A percentile compares a stretch with the other conserved stretches of the same genome.
These are phyloP conservation scores for Nesogale talazaci DNA, from an alignment of 2,113 vertebrate genomes.

Conservation along the genomic window DNA sequence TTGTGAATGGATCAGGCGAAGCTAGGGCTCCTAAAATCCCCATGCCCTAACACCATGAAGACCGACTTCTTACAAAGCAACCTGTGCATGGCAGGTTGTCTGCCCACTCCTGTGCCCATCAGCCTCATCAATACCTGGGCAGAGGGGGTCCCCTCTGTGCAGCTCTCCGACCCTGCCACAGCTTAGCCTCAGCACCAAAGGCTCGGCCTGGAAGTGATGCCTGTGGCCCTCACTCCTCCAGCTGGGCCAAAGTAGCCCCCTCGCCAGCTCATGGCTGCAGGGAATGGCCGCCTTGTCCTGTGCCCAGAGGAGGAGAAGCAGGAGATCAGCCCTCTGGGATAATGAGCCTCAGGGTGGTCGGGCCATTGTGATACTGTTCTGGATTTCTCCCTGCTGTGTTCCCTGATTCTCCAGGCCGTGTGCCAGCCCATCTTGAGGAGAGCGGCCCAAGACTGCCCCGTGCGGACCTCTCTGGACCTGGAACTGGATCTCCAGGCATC, in stretches of 20 bases:
- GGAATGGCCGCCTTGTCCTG: fast-evolving
- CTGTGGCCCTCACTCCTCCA: neutral
- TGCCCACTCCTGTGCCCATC: too few species aligned
- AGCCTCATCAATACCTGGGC: neutral
- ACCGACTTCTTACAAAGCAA: neutral
- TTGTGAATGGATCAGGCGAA: neutral
- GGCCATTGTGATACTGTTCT: neutral
- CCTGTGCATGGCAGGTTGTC: fast-evolving
- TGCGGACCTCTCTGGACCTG: slow-evolving; percentile 90
- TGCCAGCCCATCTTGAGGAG: slow-evolving; percentile 84
- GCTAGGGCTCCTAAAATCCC: neutral
- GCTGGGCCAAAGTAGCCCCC: neutral
- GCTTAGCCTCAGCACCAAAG: neutral
- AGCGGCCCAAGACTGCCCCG: slow-evolving; percentile 77
- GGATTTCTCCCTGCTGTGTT: neutral
- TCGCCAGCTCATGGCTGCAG: too few species aligned
- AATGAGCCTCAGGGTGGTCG: fast-evolving
- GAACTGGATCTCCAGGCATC: slow-evolving; percentile 93
- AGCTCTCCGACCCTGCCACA: neutral
- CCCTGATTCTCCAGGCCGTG: slow-evolving; percentile 77
- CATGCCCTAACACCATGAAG: neutral
- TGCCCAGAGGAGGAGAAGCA: neutral
- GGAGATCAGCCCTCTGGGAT: neutral
- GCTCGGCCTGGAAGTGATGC: neutral
- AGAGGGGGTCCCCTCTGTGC: neutral